Evolutionary conservation across 2,797 vertebrate species (phyloP).

Genomic region (Coregonus ussuriensis): DNA sequence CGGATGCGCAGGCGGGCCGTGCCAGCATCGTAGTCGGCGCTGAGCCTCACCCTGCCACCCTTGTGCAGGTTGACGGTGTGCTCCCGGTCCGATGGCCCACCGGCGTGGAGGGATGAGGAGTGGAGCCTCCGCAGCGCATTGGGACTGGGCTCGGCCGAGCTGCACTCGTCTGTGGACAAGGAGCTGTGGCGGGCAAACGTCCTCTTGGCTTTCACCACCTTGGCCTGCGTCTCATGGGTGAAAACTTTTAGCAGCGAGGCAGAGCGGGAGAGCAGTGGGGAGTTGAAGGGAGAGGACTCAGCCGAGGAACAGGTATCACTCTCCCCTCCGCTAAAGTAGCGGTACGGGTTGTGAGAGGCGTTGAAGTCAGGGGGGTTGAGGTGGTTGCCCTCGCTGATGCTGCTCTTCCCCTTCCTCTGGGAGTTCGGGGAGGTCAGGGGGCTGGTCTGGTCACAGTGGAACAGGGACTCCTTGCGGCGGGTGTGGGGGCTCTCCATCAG

Average conservation of each 20-base stretch:
- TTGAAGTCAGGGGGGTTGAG: slow-evolving; percentile 80
- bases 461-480: slow-evolving; percentile 91
- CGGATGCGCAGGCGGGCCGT: slow-evolving; percentile 87
- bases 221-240: slow-evolving; percentile 93
- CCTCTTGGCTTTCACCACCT: slow-evolving; percentile 91
- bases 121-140: slow-evolving; percentile 81
- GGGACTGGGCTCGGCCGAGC: slow-evolving; percentile 91
- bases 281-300: slow-evolving; percentile 93
- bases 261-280: slow-evolving; percentile 90
- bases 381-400: slow-evolving; percentile 69
- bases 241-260: slow-evolving; percentile 94
- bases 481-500: slow-evolving; percentile 96
- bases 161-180: slow-evolving; percentile 92
- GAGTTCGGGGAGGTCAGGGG: slow-evolving; percentile 85
- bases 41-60: slow-evolving; percentile 84
- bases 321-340: slow-evolving; percentile 93
- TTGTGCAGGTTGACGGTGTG: slow-evolving; percentile 85
- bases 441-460: slow-evolving; percentile 91
- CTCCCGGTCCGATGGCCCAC: slow-evolving; percentile 59
- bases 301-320: slow-evolving; percentile 97
- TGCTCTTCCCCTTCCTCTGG: slow-evolving; percentile 73
- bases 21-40: slow-evolving; percentile 84
- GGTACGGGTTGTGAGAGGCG: slow-evolving; percentile 85
- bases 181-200: slow-evolving; percentile 91
- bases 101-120: slow-evolving; percentile 57